Percentiles rank a stretch among this genome's conserved stretches.
Evolutionary conservation across 2,888 invertebrate genomes (phyloP).

Genomic region (Brenthis ino): DNA sequence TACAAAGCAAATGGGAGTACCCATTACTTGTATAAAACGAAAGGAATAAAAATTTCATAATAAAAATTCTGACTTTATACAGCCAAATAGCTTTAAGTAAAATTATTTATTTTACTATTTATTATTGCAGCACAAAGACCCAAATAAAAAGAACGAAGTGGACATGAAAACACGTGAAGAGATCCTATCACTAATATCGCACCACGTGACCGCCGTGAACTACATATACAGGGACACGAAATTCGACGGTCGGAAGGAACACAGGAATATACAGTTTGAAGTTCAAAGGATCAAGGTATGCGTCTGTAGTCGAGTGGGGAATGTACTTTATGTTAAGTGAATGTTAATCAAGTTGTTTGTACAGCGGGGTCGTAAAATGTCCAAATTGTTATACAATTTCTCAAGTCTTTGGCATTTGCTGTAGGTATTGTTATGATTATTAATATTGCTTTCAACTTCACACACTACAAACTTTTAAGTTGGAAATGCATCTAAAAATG

Average conservation of each 20-base stretch:
- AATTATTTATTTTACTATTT: not conserved
- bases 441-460: not conserved
- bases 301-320: not conserved
- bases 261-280: conserved; percentile 97
- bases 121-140: conserved; percentile 86
- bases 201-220: conserved; percentile 99
- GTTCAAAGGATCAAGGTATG: conserved; percentile 87
- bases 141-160: conserved; percentile 85
- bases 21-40: too few species aligned
- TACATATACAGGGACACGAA: conserved; percentile 97
- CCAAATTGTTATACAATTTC: not conserved
- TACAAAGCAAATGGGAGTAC: too few species aligned
- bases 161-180: conserved; percentile 97
- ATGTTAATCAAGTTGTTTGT: not conserved
- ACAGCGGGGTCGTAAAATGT: not conserved
- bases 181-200: conserved; percentile 97
- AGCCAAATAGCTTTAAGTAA: not conserved
- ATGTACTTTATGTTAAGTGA: conserved; percentile 4
- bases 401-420: not conserved
- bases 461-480: too few species aligned
- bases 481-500: too few species aligned
- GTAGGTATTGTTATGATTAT: not conserved
- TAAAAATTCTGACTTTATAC: not conserved
- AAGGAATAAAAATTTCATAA: too few species aligned
- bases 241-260: conserved; percentile 94